These are phyloP conservation scores for Odontocerum albicorne DNA, from an alignment of 2,888 invertebrate species.

Conservation along the genomic window DNA sequence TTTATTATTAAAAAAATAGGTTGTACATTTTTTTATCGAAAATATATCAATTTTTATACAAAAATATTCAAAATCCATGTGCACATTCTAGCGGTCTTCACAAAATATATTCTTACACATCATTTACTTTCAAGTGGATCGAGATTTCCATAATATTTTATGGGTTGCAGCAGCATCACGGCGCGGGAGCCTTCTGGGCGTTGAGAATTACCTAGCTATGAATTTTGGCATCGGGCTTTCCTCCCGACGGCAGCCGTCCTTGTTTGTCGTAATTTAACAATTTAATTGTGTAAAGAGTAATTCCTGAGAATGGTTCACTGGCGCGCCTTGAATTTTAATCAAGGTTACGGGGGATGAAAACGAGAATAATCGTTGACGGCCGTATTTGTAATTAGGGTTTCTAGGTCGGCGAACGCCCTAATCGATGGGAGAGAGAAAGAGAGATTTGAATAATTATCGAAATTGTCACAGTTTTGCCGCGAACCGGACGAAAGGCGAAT, in stretches of 20 bases:
- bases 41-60: too few relatives aligned
- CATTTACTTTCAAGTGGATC: too few relatives aligned
- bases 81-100: too few relatives aligned
- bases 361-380: neutral
- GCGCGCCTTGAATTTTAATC: constrained; percentile 35
- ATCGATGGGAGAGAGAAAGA: too few relatives aligned
- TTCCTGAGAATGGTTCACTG: constrained; percentile 23
- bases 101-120: too few relatives aligned
- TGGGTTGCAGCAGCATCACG: neutral
- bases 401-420: constrained; percentile 31
- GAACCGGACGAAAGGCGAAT: neutral
- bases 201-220: neutral
- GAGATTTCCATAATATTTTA: too few relatives aligned
- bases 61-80: too few relatives aligned
- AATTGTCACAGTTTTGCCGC: too few relatives aligned
- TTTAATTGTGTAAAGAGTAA: constrained; percentile 37
- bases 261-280: constrained; percentile 37
- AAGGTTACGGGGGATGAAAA: constrained; percentile 29
- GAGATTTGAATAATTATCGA: constrained; percentile 21
- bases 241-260: constrained; percentile 23
- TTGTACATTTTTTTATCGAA: too few relatives aligned
- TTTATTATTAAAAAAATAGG: too few relatives aligned
- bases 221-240: constrained; percentile 17
- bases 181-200: neutral
- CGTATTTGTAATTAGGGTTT: constrained; percentile 33